These are phyloP conservation scores for Zaprionus kolodkinae DNA, from an alignment of 1,140 invertebrate genomes.

Conservation along the genomic window DNA sequence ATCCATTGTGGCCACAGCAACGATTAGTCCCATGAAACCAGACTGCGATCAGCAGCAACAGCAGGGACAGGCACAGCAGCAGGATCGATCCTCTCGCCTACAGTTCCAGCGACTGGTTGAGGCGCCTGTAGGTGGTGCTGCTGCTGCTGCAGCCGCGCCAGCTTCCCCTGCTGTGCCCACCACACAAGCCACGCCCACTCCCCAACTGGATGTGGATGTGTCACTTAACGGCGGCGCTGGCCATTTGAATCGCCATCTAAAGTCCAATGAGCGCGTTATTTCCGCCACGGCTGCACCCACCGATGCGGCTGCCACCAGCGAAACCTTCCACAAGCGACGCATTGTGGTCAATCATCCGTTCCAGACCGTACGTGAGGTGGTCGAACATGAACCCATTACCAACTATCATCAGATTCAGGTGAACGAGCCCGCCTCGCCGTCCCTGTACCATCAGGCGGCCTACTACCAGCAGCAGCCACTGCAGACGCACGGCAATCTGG, in stretches of 20 bases:
- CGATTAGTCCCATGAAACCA: slow-evolving; percentile 54
- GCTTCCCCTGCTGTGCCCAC: slow-evolving; percentile 83
- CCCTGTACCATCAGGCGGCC: slow-evolving; percentile 69
- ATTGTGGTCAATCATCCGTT: slow-evolving; percentile 87
- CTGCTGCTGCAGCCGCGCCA: slow-evolving; percentile 81
- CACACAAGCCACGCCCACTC: slow-evolving; percentile 84
- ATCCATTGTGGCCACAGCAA: slow-evolving; percentile 60
- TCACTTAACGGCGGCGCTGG: slow-evolving; percentile 63
- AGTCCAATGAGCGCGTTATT: slow-evolving; percentile 85
- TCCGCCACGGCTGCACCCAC: slow-evolving; percentile 86
- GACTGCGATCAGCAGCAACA: slow-evolving; percentile 58
- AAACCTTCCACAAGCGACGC: slow-evolving; percentile 87
- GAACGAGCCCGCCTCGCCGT: slow-evolving; percentile 79
- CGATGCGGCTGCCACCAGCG: slow-evolving; percentile 85
- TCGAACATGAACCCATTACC: slow-evolving; percentile 86
- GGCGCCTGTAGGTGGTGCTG: slow-evolving; percentile 83
- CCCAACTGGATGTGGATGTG: slow-evolving; percentile 62
- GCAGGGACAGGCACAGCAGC: slow-evolving; percentile 23
- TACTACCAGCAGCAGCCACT: slow-evolving; percentile 70
- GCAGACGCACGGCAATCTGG: slow-evolving; percentile 72
- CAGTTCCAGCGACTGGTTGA: slow-evolving; percentile 69
- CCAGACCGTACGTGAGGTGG: slow-evolving; percentile 87
- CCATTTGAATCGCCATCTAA: slow-evolving; percentile 65
- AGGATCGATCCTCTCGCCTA: slow-evolving; percentile 26
- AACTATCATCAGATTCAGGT: slow-evolving; percentile 85